A percentile compares a stretch with the other conserved stretches of the same genome.
phyloP scores from a whole-genome alignment of 2,888 invertebrate genomes.

The Siphonodentalium dalli region DNA sequence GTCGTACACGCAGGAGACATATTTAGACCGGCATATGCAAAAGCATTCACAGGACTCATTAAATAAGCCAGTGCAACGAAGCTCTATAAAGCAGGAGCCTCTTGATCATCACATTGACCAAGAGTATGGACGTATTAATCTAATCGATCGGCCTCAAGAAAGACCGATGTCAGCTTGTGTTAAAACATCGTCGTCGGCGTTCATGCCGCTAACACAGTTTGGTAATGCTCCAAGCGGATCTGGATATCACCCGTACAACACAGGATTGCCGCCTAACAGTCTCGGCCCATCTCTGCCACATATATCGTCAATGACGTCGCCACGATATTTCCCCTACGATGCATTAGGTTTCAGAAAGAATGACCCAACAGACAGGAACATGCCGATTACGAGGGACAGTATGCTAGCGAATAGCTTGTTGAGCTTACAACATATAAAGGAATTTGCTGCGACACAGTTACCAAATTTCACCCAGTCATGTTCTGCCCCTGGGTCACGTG shows the following conservation, averaged over 20 bases:
- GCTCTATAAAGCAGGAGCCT: conserved; percentile 57
- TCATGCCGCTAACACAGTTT: conserved; percentile 83
- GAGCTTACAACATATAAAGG: conserved; percentile 91
- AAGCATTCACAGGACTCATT: conserved; percentile 74
- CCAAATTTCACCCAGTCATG: conserved; percentile 51
- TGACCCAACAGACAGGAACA: conserved; percentile 47
- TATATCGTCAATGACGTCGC: conserved; percentile 61
- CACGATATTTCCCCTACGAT: conserved; percentile 79
- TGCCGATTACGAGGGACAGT: conserved; percentile 42
- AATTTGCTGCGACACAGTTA: conserved; percentile 69
- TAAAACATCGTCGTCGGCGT: conserved; percentile 71
- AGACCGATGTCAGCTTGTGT: conserved; percentile 30
- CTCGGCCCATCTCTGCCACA: conserved; percentile 58
- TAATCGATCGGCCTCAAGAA: conserved; percentile 26
- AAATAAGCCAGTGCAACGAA: conserved; percentile 31
- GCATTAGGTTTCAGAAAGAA: conserved; percentile 86
- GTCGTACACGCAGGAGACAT: conserved; percentile 99
- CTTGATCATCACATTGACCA: conserved; percentile 44
- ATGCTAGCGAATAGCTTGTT: conserved; percentile 58
- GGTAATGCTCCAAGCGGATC: conserved; percentile 36
- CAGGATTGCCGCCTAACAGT: conserved; percentile 43
- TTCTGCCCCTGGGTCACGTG: conserved; percentile 43
- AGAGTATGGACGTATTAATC: conserved; percentile 19
- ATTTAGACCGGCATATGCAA: conserved; percentile 98
- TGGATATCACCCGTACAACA: conserved; percentile 33